Evolutionary conservation across 2,797 vertebrate species (phyloP), one percentile per base, ranked within the genome.

Genomic region (Ibycter americanus): DNA sequence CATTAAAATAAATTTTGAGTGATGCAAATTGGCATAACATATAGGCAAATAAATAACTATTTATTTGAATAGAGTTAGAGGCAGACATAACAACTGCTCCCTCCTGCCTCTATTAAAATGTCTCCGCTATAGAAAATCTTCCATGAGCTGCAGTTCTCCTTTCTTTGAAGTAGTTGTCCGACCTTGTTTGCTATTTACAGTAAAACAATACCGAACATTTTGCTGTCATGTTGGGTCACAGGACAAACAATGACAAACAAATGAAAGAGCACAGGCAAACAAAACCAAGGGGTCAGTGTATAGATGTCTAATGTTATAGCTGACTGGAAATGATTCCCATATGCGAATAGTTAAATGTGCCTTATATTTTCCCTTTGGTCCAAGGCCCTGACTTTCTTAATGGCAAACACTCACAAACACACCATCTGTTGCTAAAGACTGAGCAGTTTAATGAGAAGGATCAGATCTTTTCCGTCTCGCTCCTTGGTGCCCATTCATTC

Each of bases 321-420:
- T 92, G 89, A 63, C 71, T 92, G 82, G 34, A 96, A 95, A 78
- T 49, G 0, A 89, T 90, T 87, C 89, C 81, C 96, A 94, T 93
- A 93, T 93, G 92, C 87, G 93, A 94, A 56, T 62, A 81, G 89
- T 91, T 96, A 89, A 89, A 90, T 62, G 74, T 71, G 61, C 89
- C 47, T 94, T 94, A 13, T 85, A 87, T 93, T 92, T 96, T 95
- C 83, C 65, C 81, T 93, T 93, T 94, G 89, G 88, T 94, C 95
- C 68, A 83, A 82, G 73, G 93, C 87, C 83, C 40, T 74, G 91
- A 87, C 92, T 95, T 95, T 62, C 84, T 87, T 92, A 78, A 72
- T 7, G 9, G 68, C 89, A 95, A 96, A 96, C 91, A 93, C 71
- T 95, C 3, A 0, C 90, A 89, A 84, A 85, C 87, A 62, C 54